Evolutionary conservation across 2,113 vertebrate species (phyloP).

Genomic region (Hassar affinis): DNA sequence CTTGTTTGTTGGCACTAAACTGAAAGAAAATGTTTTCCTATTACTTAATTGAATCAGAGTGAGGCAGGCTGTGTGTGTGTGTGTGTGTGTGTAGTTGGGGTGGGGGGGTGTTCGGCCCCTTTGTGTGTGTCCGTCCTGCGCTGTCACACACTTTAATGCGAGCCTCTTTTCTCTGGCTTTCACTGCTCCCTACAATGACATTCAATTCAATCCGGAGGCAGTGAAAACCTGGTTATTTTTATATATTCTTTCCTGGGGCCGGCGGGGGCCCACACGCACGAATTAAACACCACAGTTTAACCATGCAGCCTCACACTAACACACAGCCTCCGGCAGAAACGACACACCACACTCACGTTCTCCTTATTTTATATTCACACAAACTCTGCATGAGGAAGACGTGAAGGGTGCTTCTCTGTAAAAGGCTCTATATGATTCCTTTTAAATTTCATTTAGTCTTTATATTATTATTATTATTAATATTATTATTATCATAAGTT

Average conservation of each 20-base stretch:
- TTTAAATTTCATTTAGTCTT: not conserved
- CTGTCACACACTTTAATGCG: slow-evolving; percentile 99
- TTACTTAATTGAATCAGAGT: slow-evolving; percentile 99
- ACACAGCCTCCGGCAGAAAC: slow-evolving; percentile 73
- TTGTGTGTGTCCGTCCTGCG: slow-evolving; percentile 99
- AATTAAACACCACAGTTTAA: slow-evolving; percentile 89
- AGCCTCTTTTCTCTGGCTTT: slow-evolving; percentile 99
- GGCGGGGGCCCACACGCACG: slow-evolving; percentile 84
- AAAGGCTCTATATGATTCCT: not conserved
- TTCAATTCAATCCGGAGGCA: slow-evolving; percentile 97
- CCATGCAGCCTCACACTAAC: slow-evolving; percentile 78
- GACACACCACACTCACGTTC: slow-evolving; percentile 67
- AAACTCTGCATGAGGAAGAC: not conserved
- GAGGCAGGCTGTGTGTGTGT: slow-evolving; percentile 77
- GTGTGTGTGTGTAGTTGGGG: not conserved
- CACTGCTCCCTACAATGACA: slow-evolving; percentile 99
- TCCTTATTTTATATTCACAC: not conserved
- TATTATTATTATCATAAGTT: no score
- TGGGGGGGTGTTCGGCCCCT: slow-evolving; percentile 86
- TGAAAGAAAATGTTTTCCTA: slow-evolving; percentile 99
- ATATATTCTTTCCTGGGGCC: slow-evolving; percentile 94
- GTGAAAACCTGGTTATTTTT: slow-evolving; percentile 97
- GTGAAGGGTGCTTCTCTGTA: not conserved
- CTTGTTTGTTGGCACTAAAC: slow-evolving; percentile 93
- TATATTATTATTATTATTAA: no score